Percentiles rank a stretch among this genome's conserved stretches.
phyloP scores from a whole-genome alignment of 1,140 invertebrate species.

The Heliconius eleuchia region DNA sequence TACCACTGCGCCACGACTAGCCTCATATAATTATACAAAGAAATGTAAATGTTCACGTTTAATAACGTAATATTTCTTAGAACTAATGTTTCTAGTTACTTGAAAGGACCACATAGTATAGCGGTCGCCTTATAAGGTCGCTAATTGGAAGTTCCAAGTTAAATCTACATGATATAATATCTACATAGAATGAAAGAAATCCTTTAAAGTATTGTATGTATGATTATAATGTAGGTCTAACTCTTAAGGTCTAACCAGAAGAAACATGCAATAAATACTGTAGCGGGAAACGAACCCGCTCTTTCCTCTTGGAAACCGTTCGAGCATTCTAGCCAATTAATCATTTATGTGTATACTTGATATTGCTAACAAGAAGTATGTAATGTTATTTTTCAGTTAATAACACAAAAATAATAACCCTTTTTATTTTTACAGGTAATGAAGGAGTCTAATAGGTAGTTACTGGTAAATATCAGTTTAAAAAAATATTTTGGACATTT shows the following conservation, averaged over 20 bases:
- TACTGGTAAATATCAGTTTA: background rate
- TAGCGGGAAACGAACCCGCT: too few species aligned
- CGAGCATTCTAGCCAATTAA: too few species aligned
- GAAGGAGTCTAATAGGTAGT: background rate
- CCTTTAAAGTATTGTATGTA: background rate
- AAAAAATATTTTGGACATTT: too few species aligned
- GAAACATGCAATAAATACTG: too few species aligned
- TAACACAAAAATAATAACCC: background rate
- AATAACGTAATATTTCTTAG: background rate
- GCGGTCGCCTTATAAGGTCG: background rate
- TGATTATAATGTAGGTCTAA: too few species aligned
- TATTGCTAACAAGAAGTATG: too few species aligned
- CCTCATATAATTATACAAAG: background rate
- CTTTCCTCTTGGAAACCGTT: too few species aligned
- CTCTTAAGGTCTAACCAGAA: too few species aligned
- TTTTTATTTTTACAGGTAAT: background rate
- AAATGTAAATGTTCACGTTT: background rate
- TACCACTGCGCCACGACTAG: too few species aligned
- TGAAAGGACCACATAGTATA: background rate
- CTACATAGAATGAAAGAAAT: background rate
- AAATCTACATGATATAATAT: background rate
- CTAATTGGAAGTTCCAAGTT: background rate
- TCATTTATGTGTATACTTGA: too few species aligned
- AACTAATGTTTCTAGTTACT: background rate
- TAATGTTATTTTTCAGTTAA: background rate